Base-by-base conservation (phyloP, 2,888 invertebrate genomes). In the Rhagonycha lutea region DNA sequence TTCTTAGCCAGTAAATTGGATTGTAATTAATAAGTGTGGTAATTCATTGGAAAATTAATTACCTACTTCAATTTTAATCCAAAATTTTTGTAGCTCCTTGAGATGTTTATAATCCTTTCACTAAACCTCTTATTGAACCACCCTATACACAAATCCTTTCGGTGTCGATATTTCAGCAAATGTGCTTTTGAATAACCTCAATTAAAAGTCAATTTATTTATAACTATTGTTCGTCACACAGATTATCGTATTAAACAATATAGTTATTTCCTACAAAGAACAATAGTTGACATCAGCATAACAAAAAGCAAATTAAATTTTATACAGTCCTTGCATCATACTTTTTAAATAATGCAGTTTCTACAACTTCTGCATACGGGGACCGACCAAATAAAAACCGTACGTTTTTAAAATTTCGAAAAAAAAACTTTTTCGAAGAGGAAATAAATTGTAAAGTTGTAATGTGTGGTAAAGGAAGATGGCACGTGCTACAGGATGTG, bases 401-500 rank as follows among this genome's bases (percentile, higher is more conserved):
- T 12, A n/a, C n/a, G 3, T 1, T 18, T 14, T 14, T 7, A 8
- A 24, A 63, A 47, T 47, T 47, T 47, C n/a, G 7, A 12, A 32
- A 32, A 32, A 32, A n/a, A n/a, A 47, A 2, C n/a, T 47, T 47
- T 47, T 47, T 47, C 2, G n/a, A n/a, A 4, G 47, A 47, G 47
- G 47, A 47, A 47, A 47, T 47, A 65, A 65, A 14, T 65, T 65
- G 26, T 24, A 24, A 26, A 65, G 63, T 65, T 65, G 63, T 65
- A 24, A 65, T 72, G 61, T 72, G 70, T 74, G 71, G 74, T 70
- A 75, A 71, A 78, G 74, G 75, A 80, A 77, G 79, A 79, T 76
- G 83, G 87, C 87, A 86, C 87, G 87, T 87, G 87, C 86, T 86
- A 82, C 86, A 87, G 87, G 87, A 87, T 86, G 86, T 87, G 87